phyloP scores from a whole-genome alignment of 2,888 invertebrate species.

The Macropis europaea region DNA sequence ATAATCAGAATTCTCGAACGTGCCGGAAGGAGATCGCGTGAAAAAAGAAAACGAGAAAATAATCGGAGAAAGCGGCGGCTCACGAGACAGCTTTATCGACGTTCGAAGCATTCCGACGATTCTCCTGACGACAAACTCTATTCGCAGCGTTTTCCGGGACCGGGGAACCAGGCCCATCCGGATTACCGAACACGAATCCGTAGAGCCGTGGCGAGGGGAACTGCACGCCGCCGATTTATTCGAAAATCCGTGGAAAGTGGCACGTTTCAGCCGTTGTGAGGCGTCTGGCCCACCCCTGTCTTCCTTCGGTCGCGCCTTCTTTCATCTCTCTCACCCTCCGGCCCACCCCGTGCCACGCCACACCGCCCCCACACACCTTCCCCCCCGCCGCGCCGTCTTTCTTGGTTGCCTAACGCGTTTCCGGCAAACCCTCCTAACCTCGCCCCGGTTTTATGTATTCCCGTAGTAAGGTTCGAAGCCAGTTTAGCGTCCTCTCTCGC shows the following conservation, averaged over 20 bases:
- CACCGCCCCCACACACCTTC: too few species aligned
- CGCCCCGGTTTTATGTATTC: constrained; percentile 65
- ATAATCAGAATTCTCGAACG: too few species aligned
- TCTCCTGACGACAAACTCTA: constrained; percentile 42
- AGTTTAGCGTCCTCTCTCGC: constrained; percentile 71
- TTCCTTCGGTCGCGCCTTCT: constrained; percentile 31
- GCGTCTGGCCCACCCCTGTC: constrained; percentile 46
- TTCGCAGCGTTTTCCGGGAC: constrained; percentile 35
- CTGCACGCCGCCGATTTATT: constrained; percentile 64
- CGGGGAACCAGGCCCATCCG: constrained; percentile 54
- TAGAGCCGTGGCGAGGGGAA: too few species aligned
- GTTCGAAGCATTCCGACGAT: constrained; percentile 16
- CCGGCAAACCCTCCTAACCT: not conserved
- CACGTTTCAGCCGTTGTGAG: constrained; percentile 61
- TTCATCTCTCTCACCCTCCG: not conserved
- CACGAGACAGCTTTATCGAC: constrained; percentile 18
- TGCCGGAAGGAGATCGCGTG: too few species aligned
- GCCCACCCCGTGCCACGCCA: too few species aligned
- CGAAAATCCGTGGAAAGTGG: constrained; percentile 69
- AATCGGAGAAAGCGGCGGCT: constrained; percentile 1
- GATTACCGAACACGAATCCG: constrained; percentile 60
- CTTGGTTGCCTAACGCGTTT: constrained; percentile 47
- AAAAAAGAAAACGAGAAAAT: constrained; percentile 13
- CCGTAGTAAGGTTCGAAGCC: constrained; percentile 69
- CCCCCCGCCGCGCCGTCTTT: constrained; percentile 22